phyloP scores from a whole-genome alignment of 2,797 vertebrate species.

The Mus spretus region DNA sequence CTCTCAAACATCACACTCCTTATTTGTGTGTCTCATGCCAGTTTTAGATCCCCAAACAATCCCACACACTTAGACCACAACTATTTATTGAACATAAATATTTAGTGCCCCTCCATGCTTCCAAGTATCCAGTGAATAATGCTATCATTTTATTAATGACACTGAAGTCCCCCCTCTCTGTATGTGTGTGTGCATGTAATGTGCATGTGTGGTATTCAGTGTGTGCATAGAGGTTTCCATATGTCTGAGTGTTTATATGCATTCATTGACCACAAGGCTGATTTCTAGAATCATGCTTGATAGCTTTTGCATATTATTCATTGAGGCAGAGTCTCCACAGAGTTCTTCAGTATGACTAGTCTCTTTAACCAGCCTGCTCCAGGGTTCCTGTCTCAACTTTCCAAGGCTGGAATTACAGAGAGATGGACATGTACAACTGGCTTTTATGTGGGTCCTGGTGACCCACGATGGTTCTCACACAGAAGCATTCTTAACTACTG shows the following conservation, averaged over 20 bases:
- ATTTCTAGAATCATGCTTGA: neutral
- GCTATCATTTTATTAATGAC: neutral
- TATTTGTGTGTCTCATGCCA: conserved; percentile 17
- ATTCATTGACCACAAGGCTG: neutral
- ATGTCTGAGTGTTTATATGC: neutral
- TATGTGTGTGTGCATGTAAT: neutral
- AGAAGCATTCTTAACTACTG: neutral
- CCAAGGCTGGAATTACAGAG: neutral
- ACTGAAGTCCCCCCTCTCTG: neutral
- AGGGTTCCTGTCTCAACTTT: neutral
- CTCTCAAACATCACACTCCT: conserved; percentile 15
- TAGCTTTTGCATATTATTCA: neutral
- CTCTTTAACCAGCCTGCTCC: neutral
- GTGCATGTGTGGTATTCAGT: neutral
- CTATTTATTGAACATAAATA: conserved; percentile 66
- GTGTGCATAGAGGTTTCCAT: neutral
- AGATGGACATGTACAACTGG: neutral
- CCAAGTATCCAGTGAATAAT: neutral
- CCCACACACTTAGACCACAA: conserved; percentile 54
- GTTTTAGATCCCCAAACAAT: conserved; percentile 60
- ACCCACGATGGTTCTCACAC: neutral
- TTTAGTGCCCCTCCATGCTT: conserved; percentile 62
- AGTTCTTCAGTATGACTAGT: neutral
- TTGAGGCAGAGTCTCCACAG: neutral
- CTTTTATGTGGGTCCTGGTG: neutral